Evolutionary conservation across 1,140 invertebrate genomes (phyloP), one percentile per base, ranked within the genome.

Genomic region (Maniola jurtina): DNA sequence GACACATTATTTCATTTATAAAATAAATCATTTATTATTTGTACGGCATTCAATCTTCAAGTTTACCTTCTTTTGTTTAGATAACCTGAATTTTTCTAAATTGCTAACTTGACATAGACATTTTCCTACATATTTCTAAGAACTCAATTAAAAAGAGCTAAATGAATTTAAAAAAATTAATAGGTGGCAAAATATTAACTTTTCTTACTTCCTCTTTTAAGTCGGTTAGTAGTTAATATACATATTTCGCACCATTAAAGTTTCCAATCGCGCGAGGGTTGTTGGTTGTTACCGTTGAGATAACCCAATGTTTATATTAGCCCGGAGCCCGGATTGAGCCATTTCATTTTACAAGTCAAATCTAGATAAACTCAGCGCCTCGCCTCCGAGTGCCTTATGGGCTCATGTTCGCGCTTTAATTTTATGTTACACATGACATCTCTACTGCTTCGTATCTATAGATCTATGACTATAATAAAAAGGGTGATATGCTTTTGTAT

Each of bases 271-370:
- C 35, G 34, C 36, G 60, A 45, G 58, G 34, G 57, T 55, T 68
- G 66, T 68, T 59, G 34, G 57, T 60, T 68, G 66, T 68, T 59
- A 59, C 38, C 54, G 65, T 60, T 45, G 45, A 64, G 62, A 64
- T 70, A 64, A 71, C 52, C 48, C 70, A 70, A 73, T 84, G 75
- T 84, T 84, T 84, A 71, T 71, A 75, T 80, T 80, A 73, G 80
- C 85, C 84, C 50, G 61, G 56, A 84, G 85, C 79, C 58, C 15
- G 69, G 61, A 81, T 80, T 81, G 75, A 83, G 76, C 76, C 77
- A 80, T 86, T 81, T 79, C 77, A 84, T 81, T 81, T 81, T 79
- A 79, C 76, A 77, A 78, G 54, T 76, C 58, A 45, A 76, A 86
- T 88, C 85, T 83, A 84, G 85, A 88, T 88, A 81, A 81, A 72